Conservation (phyloP, 1,140 invertebrate genomes). For the Watersipora subatra region DNA sequence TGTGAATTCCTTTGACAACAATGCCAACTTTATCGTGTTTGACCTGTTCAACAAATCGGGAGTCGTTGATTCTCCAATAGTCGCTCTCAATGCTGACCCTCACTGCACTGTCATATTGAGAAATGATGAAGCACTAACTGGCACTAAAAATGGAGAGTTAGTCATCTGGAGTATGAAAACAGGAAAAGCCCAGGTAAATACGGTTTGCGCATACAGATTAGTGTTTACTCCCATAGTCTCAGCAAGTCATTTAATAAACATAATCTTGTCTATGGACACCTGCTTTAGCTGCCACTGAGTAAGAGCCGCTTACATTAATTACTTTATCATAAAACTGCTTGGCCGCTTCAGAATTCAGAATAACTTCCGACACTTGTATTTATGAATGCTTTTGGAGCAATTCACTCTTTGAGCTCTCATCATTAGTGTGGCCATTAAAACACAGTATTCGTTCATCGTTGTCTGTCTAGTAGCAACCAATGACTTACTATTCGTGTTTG, state of each 20-base stretch:
- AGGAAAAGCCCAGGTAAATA: conserved; percentile 20
- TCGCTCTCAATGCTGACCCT: conserved; percentile 31
- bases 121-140: conserved; percentile 37
- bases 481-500: background rate
- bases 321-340: no score
- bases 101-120: conserved; percentile 34
- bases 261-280: no score
- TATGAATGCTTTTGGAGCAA: no score
- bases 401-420: no score
- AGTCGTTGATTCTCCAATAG: conserved; percentile 25
- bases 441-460: no score
- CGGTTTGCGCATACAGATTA: conserved; percentile 9
- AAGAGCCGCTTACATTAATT: no score
- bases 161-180: conserved; percentile 35
- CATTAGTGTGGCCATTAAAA: no score
- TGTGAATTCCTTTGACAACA: conserved; percentile 33
- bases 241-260: no score
- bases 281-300: no score
- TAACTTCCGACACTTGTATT: no score
- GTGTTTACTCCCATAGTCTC: no score
- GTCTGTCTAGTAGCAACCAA: background rate
- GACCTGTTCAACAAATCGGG: conserved; percentile 30
- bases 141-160: conserved; percentile 33
- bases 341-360: no score
- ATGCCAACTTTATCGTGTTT: conserved; percentile 36